Percentiles rank a stretch among this genome's conserved stretches.
Evolutionary conservation across 2,113 vertebrate genomes (phyloP).

Genomic region (Nerophis lumbriciformis): DNA sequence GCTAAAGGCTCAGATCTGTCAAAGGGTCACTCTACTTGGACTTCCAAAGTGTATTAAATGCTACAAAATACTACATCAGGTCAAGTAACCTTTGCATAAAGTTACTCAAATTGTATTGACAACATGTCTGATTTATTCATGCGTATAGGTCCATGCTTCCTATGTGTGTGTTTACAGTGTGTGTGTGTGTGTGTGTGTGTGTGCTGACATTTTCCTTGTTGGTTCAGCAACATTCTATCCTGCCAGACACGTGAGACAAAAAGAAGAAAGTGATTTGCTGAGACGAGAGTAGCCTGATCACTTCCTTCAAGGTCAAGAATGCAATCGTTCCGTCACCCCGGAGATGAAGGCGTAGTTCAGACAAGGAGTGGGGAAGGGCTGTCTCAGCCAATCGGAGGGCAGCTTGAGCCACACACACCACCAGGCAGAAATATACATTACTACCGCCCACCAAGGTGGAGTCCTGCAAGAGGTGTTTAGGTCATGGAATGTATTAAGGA

Average conservation of each 20-base stretch:
- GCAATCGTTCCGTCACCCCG: slow-evolving; percentile 34
- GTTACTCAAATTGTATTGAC: no score
- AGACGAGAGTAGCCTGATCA: slow-evolving; percentile 18
- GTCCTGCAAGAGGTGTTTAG: slow-evolving; percentile 3
- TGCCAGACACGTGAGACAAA: slow-evolving; percentile 31
- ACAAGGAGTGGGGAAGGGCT: slow-evolving; percentile 27
- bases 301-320: slow-evolving; percentile 45
- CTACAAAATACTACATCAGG: no score
- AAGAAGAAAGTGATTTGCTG: slow-evolving; percentile 6
- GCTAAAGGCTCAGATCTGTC: no score
- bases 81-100: no score
- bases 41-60: no score
- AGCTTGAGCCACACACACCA: slow-evolving; percentile 23
- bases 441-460: neutral
- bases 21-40: no score
- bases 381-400: slow-evolving; percentile 43
- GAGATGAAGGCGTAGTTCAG: slow-evolving; percentile 19
- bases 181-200: neutral
- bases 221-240: slow-evolving; percentile 6
- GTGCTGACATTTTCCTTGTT: neutral
- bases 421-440: slow-evolving; percentile 5
- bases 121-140: slow-evolving; percentile 8
- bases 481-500: no score
- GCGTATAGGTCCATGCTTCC: neutral
- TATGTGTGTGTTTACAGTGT: neutral